Evolutionary conservation across 2,797 vertebrate genomes (phyloP), one percentile per base, ranked within the genome.

Genomic region (Pithecia hirsuta): DNA sequence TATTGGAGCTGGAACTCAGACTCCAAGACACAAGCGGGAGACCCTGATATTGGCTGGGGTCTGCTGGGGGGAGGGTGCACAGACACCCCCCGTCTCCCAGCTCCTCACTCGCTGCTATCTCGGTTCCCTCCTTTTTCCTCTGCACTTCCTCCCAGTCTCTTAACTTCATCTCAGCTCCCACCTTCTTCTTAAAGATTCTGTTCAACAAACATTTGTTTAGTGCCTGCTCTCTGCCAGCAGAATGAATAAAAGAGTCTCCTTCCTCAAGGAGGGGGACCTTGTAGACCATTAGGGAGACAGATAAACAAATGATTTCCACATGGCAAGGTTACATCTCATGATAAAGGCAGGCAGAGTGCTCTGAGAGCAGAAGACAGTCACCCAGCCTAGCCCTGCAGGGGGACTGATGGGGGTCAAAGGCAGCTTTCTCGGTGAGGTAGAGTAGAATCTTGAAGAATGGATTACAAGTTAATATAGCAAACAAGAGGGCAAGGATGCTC

Each of bases 391-490:
- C 15, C 50, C 67, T 26, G 28, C 61, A 41, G 74, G 4, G 19
- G 28, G 10, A 61, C 46, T 14, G 36, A 33, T 41, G 13, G 7
- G 30, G 9, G 36, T 87, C 75, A 75, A 84, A 89, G 19, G 20
- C 83, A 95, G 80, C 30, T 91, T 94, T 92, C 70, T 84, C 2
- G 1, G 5, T 33, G 44, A 39, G 30, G 1, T 78, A 30, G 24
- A 80, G 50, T 48, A 74, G 36, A 61, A 28, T 64, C 84, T 82
- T 75, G 79, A 96, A 76, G 94, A 90, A 61, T 26, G 15, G 61
- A n/a, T 67, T 67, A 67, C 33, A 81, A 89, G 33, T 91, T 95
- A 82, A 95, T 33, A 67, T 50, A 57, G 26, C 24, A 59, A 83
- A n/a, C 17, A 17, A 64, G n/a, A 93, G 67, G 15, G 8, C 20